Base-by-base conservation (phyloP, 2,888 invertebrate genomes). In the Cerastis leucographa region DNA sequence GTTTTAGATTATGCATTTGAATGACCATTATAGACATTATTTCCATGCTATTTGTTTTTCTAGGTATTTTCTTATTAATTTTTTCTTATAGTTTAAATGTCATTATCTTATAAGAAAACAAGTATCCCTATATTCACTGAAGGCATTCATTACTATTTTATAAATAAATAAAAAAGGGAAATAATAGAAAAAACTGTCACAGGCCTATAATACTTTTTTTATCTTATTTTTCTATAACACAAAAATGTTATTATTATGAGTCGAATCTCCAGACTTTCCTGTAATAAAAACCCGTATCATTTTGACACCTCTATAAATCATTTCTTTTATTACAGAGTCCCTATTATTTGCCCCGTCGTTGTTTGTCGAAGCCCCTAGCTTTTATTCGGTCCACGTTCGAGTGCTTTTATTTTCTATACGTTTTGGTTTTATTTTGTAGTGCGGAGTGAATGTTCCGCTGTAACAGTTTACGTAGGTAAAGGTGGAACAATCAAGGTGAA, bases 241-340 rank as follows among this genome's bases (percentile, higher is more conserved):
- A 44, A 67, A 74, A 80, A 66, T 51, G 51, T 56, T 51, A 25
- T 35, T 35, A 78, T 40, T 69, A 44, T 19, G 40, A 67, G n/a
- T 65, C 54, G 65, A 44, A 51, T 54, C 65, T 81, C 65, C 64
- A 49, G 42, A 65, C 68, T 71, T 51, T 78, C 71, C 70, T 71
- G 80, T 79, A 85, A 89, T 87, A 90, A 87, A n/a, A 85, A 83
- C 85, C 89, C 88, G 87, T 89, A 91, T 92, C 89, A 91, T 89
- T 92, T 89, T 92, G 93, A 94, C 94, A 93, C 89, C 84, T 89
- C 89, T 84, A 95, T 96, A 96, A 94, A 96, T 96, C 95, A 95
- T 94, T 89, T 90, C 92, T 93, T 94, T 95, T 94, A 95, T 95
- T 89, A 87, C 87, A 83, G 81, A 71, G 87, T 87, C 92, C 93